These are phyloP conservation scores for Leptopilina boulardi DNA, from an alignment of 1,140 invertebrate species.

Conservation along the genomic window DNA sequence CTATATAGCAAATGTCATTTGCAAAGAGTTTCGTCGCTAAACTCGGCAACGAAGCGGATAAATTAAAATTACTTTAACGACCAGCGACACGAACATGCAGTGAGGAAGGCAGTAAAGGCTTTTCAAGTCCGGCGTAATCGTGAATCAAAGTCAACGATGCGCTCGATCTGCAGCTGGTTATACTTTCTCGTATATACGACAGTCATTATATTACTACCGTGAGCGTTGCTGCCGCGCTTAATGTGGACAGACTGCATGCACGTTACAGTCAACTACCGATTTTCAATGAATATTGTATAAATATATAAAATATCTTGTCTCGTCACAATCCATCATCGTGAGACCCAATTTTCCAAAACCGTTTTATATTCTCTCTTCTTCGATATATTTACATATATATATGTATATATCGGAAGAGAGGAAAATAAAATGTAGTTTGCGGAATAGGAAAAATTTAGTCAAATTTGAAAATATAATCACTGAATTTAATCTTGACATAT, in stretches of 20 bases:
- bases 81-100: constrained; percentile 15
- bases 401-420: no score
- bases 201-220: constrained; percentile 40
- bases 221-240: constrained; percentile 19
- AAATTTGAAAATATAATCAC: constrained; percentile 1
- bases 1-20: constrained; percentile 4
- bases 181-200: constrained; percentile 39
- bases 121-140: constrained; percentile 31
- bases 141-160: constrained; percentile 46
- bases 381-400: no score
- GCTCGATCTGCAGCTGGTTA: constrained; percentile 23
- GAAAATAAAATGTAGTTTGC: not conserved
- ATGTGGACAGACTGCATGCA: constrained; percentile 14
- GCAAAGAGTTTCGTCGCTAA: constrained; percentile 9
- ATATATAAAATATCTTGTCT: not conserved
- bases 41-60: not conserved
- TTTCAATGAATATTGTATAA: constrained; percentile 6
- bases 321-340: constrained; percentile 7
- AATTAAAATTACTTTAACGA: constrained; percentile 25
- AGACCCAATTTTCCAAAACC: constrained; percentile 18
- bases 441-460: not conserved
- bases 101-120: constrained; percentile 16
- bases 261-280: constrained; percentile 17
- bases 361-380: not conserved
- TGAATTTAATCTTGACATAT: constrained; percentile 1